phyloP scores from a whole-genome alignment of 2,797 vertebrate genomes.

The Sebastes reedi region DNA sequence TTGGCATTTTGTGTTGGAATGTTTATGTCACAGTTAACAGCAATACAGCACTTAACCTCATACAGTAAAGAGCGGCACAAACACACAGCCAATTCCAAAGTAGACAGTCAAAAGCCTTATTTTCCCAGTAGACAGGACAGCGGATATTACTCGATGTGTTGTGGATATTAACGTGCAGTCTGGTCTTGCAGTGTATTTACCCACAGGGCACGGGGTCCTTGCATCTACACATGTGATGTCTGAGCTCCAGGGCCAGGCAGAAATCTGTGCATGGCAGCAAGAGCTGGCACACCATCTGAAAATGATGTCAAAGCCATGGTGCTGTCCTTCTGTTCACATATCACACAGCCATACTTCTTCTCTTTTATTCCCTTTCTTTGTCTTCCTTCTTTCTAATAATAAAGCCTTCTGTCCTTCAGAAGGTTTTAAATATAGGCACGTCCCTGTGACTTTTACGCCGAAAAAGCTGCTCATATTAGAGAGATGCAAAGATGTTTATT shows the following conservation, averaged over 20 bases:
- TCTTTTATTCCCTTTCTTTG: not conserved
- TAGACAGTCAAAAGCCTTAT: constrained; percentile 14
- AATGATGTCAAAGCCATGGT: constrained; percentile 25
- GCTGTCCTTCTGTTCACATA: constrained; percentile 53
- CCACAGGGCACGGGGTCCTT: constrained; percentile 34
- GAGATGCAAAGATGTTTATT: not conserved
- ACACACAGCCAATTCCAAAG: constrained; percentile 22
- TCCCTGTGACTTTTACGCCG: not conserved
- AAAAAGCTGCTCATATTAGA: not conserved
- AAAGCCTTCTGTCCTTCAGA: not conserved
- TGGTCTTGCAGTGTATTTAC: constrained; percentile 43
- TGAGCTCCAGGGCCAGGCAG: constrained; percentile 42
- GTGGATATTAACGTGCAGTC: constrained; percentile 42
- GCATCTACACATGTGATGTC: constrained; percentile 55
- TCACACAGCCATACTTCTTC: not conserved
- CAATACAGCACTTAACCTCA: not conserved
- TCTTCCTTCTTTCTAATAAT: not conserved
- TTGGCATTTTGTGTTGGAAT: not conserved
- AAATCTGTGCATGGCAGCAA: constrained; percentile 39
- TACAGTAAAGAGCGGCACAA: not conserved
- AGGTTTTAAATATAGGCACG: not conserved
- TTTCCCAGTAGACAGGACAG: constrained; percentile 7
- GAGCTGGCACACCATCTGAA: constrained; percentile 46
- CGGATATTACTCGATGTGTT: constrained; percentile 22
- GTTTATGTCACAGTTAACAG: not conserved